Base-by-base conservation (phyloP, 2,797 vertebrate genomes). In the Halcyon badia region DNA sequence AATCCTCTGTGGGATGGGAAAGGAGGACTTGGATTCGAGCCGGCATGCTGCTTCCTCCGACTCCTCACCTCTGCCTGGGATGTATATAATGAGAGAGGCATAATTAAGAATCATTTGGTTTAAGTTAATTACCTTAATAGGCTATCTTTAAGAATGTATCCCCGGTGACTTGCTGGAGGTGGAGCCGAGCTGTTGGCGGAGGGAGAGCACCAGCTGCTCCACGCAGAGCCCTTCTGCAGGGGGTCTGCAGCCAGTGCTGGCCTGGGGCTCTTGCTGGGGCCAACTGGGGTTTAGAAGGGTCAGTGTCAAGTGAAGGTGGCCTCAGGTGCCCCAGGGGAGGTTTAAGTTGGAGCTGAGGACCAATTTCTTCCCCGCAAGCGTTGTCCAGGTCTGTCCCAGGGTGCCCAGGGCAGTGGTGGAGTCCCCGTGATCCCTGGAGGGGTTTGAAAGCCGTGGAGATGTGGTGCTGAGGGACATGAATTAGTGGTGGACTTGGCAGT, bases 91-190 rank as follows among this genome's bases (percentile, higher is more conserved):
- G 61, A 94, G 76, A 48, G 62, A 58, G 78, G 57, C 82, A n/a
- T 96, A 95, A 95, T 91, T 96, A 96, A 94, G 90, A 83, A 57
- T 65, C 44, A 2, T 73, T 87, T 61, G 71, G 70, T 54, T 56
- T 44, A 69, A 93, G 80, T 92, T 96, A 94, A 94, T 95, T 97
- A 95, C 68, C 80, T 84, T 87, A 89, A 93, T 72, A 52, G 77
- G 75, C 70, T 76, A 5, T 82, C 80, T 92, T 88, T 78, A 20
- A 1, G 51, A 64, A 79, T 89, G 25, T 31, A 19, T 96, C 96
- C 96, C 95, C 52, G 66, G 91, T 94, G 96, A 28, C n/a, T 88
- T 49, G 1, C 52, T 30, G 93, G 41, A 94, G 89, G 93, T 77
- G 21, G 4, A 83, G 76, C 61, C 0, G 7, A 60, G 83, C 90